Percentiles rank a stretch among this genome's conserved stretches.
Conservation (phyloP, 1,140 invertebrate species). For the Orius insidiosus region DNA sequence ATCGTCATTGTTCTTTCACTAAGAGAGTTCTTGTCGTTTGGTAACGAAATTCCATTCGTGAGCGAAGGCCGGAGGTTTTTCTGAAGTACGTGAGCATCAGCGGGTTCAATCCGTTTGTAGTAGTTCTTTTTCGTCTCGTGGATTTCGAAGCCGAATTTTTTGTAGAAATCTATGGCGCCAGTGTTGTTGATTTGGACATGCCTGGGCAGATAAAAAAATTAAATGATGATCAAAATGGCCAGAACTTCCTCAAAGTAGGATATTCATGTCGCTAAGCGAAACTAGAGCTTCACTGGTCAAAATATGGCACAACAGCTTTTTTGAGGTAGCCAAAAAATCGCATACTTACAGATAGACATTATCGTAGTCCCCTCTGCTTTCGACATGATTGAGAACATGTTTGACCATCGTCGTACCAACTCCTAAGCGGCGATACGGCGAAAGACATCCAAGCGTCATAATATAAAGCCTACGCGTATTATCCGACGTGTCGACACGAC, state of each 20-base stretch:
- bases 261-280: no score
- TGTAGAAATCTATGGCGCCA: slow-evolving; percentile 95
- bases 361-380: slow-evolving; percentile 91
- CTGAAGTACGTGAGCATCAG: slow-evolving; percentile 92
- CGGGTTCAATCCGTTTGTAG: slow-evolving; percentile 97
- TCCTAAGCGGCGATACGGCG: slow-evolving; percentile 85
- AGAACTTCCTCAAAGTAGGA: no score
- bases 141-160: slow-evolving; percentile 97
- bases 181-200: slow-evolving; percentile 99
- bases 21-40: background rate
- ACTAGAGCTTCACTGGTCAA: no score
- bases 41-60: slow-evolving; percentile 8
- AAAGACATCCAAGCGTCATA: slow-evolving; percentile 96
- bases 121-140: slow-evolving; percentile 96
- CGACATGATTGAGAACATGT: slow-evolving; percentile 90
- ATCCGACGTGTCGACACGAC: slow-evolving; percentile 86
- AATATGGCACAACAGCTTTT: no score
- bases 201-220: no score
- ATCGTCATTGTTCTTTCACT: slow-evolving; percentile 9
- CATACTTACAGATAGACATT: slow-evolving; percentile 96
- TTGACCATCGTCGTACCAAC: slow-evolving; percentile 94
- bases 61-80: slow-evolving; percentile 48
- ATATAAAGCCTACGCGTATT: slow-evolving; percentile 88
- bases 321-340: no score
- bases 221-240: no score